These are phyloP conservation scores for Diglossa cyanea DNA, from an alignment of 2,797 vertebrate genomes.

Conservation along the genomic window DNA sequence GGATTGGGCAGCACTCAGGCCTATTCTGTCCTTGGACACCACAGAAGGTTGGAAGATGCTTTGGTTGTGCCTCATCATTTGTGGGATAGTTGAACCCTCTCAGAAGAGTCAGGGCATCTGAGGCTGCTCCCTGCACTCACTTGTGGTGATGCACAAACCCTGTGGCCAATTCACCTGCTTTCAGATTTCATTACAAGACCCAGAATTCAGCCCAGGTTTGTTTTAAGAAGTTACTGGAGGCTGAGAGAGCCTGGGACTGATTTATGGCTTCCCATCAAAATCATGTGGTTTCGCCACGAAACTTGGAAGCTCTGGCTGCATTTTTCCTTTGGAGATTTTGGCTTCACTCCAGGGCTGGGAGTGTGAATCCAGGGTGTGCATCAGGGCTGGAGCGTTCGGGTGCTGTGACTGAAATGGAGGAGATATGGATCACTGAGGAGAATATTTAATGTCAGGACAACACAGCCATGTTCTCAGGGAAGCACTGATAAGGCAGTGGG, in stretches of 20 bases:
- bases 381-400: neutral
- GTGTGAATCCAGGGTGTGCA: slow-evolving; percentile 9
- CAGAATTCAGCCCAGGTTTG: slow-evolving; percentile 52
- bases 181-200: slow-evolving; percentile 20
- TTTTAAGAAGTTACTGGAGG: slow-evolving; percentile 26
- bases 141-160: neutral
- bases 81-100: neutral
- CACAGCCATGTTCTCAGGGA: neutral
- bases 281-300: slow-evolving; percentile 38
- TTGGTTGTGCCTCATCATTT: neutral
- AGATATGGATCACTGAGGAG: neutral
- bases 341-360: neutral
- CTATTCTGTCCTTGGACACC: neutral
- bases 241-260: slow-evolving; percentile 45
- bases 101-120: accelerated
- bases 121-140: accelerated
- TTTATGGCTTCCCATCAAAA: slow-evolving; percentile 63
- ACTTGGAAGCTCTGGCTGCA: slow-evolving; percentile 50
- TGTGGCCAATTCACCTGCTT: slow-evolving; percentile 24
- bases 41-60: neutral
- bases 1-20: neutral
- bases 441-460: neutral
- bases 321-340: slow-evolving; percentile 50
- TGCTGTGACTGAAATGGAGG: neutral
- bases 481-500: neutral